A percentile compares a stretch with the other conserved stretches of the same genome.
phyloP scores from a whole-genome alignment of 2,888 invertebrate species.

The Dicyrtoma fusca region DNA sequence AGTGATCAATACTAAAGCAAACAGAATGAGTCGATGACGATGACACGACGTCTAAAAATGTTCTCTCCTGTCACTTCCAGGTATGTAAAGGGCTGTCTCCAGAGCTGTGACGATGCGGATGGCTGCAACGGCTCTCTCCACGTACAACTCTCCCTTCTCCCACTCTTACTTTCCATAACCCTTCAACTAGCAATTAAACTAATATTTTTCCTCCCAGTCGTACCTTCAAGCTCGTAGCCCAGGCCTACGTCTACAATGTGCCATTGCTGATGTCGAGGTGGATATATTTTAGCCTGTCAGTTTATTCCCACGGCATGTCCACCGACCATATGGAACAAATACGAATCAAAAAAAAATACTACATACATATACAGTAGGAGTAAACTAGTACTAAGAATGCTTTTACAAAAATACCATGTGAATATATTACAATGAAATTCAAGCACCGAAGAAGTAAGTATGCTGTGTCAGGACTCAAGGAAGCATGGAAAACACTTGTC shows the following conservation, averaged over 20 bases:
- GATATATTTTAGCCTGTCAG: no score
- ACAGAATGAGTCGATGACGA: not conserved
- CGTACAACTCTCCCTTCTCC: constrained; percentile 14
- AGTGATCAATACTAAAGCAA: not conserved
- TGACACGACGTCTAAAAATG: not conserved
- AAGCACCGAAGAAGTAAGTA: no score
- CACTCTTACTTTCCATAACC: constrained; percentile 11
- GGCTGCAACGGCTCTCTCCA: constrained; percentile 71
- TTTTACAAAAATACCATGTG: no score
- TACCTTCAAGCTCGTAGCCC: constrained; percentile 10
- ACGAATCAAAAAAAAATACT: no score
- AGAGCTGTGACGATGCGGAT: constrained; percentile 89
- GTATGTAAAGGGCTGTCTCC: constrained; percentile 89
- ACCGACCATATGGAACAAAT: no score
- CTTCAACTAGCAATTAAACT: constrained; percentile 15
- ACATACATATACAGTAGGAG: no score
- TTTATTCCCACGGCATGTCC: no score
- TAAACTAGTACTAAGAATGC: no score
- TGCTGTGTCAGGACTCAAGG: no score
- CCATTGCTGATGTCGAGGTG: no score
- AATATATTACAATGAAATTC: no score
- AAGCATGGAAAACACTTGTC: no score
- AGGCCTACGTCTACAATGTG: constrained; percentile 1
- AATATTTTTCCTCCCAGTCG: constrained; percentile 12
- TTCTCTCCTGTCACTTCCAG: constrained; percentile 61